These are phyloP conservation scores for Chrysogorgia sp. DNA, from an alignment of 92 coral and sea anemone species.

Conservation along the genomic window DNA sequence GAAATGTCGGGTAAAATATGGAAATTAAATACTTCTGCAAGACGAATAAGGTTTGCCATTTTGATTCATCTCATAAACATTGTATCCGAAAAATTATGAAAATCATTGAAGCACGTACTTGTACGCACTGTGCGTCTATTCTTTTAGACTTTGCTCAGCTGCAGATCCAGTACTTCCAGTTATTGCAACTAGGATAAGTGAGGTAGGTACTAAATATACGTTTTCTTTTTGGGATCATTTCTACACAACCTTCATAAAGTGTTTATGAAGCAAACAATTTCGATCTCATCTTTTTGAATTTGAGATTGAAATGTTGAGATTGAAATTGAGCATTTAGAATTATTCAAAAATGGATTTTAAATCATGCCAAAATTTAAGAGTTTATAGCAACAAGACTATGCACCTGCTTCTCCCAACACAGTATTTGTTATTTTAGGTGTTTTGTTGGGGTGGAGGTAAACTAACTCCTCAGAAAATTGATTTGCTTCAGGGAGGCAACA, in stretches of 20 bases:
- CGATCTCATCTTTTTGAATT: too few relatives aligned
- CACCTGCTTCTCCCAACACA: neutral
- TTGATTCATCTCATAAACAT: neutral
- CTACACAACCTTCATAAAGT: too few relatives aligned
- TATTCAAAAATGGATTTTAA: too few relatives aligned
- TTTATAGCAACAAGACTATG: neutral
- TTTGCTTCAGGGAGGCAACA: slow-evolving; percentile 83
- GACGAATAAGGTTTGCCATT: slow-evolving; percentile 78
- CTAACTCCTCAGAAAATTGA: slow-evolving; percentile 95
- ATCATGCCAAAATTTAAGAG: too few relatives aligned
- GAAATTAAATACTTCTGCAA: slow-evolving; percentile 86
- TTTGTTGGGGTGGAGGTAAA: slow-evolving; percentile 99
- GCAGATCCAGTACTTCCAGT: slow-evolving; percentile 67
- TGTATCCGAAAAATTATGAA: neutral
- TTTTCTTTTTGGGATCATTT: neutral
- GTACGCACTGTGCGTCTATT: slow-evolving; percentile 30
- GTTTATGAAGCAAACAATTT: too few relatives aligned
- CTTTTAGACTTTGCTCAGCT: slow-evolving; percentile 36
- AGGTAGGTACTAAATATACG: slow-evolving; percentile 56
- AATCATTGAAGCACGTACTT: neutral
- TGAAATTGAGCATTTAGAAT: neutral
- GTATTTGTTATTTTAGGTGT: slow-evolving; percentile 55
- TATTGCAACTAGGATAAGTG: slow-evolving; percentile 85
- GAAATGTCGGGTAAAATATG: slow-evolving; percentile 96
- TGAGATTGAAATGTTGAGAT: neutral